phyloP scores from a whole-genome alignment of 2,113 vertebrate genomes.

The Poeciliopsis prolifica region DNA sequence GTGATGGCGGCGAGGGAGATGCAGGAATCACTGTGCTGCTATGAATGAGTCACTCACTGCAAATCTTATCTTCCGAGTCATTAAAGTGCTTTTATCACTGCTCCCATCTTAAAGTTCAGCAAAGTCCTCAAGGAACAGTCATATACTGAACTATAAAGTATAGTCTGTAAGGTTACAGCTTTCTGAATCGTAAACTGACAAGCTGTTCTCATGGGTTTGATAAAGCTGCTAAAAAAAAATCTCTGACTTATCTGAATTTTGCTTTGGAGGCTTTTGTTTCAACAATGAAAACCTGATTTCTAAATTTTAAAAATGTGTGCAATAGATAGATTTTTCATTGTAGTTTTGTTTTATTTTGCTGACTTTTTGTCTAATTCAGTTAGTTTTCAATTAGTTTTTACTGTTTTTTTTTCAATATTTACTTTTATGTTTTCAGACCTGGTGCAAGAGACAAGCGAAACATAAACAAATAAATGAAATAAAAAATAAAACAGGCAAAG shows the following conservation, averaged over 20 bases:
- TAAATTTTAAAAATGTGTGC: neutral
- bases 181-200: constrained; percentile 68
- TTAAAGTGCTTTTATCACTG: constrained; percentile 79
- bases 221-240: neutral
- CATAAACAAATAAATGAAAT: no score
- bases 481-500: no score
- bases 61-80: constrained; percentile 82
- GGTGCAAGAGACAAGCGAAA: no score
- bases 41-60: constrained; percentile 72
- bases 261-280: neutral
- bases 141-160: constrained; percentile 76
- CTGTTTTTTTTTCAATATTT: no score
- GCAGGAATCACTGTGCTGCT: constrained; percentile 49
- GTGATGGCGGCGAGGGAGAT: neutral
- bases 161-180: constrained; percentile 75
- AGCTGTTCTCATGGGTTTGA: constrained; percentile 52
- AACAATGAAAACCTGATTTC: neutral
- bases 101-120: constrained; percentile 73
- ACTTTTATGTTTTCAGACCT: no score
- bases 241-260: constrained; percentile 30
- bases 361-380: no score
- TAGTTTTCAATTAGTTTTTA: no score
- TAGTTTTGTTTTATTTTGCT: no score
- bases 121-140: constrained; percentile 73
- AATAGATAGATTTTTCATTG: neutral